Evolutionary conservation across 2,797 vertebrate genomes (phyloP).

Genomic region (Todus mexicanus): DNA sequence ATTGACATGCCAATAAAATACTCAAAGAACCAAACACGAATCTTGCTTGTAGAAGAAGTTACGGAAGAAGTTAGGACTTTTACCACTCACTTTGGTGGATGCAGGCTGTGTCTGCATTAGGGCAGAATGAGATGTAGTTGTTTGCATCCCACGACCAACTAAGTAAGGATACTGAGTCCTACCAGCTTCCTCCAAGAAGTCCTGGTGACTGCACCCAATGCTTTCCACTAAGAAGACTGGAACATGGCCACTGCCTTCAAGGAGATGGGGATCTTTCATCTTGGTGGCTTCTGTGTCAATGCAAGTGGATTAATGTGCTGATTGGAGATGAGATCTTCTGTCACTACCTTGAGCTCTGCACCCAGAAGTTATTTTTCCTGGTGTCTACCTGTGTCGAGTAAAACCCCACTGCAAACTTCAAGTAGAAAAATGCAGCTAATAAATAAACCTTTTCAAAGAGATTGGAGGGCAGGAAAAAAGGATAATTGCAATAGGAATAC

Average conservation of each 20-base stretch:
- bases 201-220: neutral
- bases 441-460: neutral
- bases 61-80: neutral
- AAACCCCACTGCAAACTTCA: neutral
- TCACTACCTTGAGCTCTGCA: neutral
- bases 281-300: accelerated
- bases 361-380: neutral
- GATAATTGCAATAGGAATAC: neutral
- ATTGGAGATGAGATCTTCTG: neutral
- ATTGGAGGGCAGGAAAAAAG: neutral
- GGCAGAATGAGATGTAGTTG: neutral
- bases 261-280: neutral
- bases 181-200: neutral
- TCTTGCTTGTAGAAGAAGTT: neutral
- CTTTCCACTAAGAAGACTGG: neutral
- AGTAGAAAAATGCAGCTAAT: neutral
- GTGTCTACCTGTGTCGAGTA: neutral
- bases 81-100: neutral
- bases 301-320: neutral
- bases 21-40: neutral
- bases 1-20: neutral
- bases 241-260: neutral
- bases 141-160: neutral
- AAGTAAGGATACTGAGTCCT: neutral
- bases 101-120: neutral